These are phyloP conservation scores for Echinometra lucunter DNA, from an alignment of 53 echinoderm and acorn worm species.

Conservation along the genomic window DNA sequence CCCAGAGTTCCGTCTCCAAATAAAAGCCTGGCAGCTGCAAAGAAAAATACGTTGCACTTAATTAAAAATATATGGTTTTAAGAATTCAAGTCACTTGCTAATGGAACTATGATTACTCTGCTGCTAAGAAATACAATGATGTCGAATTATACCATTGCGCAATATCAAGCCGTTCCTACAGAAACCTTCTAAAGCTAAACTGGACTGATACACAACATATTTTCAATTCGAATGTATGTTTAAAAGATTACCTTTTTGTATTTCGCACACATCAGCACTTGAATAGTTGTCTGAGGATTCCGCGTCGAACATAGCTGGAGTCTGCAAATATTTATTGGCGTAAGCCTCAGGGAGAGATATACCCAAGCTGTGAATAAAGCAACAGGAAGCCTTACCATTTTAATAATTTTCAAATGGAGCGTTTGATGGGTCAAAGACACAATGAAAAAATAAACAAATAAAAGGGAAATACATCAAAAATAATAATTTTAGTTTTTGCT, in stretches of 20 bases:
- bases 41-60: background rate
- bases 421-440: no score
- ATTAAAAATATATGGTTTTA: background rate
- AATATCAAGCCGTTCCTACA: background rate
- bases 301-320: conserved; percentile 64
- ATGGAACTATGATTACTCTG: background rate
- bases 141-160: background rate
- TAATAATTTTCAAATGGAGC: no score
- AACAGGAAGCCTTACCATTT: background rate
- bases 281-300: background rate
- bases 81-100: background rate
- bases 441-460: no score
- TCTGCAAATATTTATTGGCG: conserved; percentile 62
- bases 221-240: background rate
- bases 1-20: conserved; percentile 67
- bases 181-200: background rate
- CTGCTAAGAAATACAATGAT: background rate
- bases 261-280: conserved; percentile 61
- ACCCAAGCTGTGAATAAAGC: conserved; percentile 72
- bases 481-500: no score
- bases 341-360: conserved; percentile 77
- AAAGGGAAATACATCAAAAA: no score
- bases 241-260: conserved; percentile 68
- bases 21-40: conserved; percentile 61
- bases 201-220: background rate